A percentile compares a stretch with the other conserved stretches of the same genome.
Conservation (phyloP, 1,140 invertebrate genomes). For the Holotrichia oblita region DNA sequence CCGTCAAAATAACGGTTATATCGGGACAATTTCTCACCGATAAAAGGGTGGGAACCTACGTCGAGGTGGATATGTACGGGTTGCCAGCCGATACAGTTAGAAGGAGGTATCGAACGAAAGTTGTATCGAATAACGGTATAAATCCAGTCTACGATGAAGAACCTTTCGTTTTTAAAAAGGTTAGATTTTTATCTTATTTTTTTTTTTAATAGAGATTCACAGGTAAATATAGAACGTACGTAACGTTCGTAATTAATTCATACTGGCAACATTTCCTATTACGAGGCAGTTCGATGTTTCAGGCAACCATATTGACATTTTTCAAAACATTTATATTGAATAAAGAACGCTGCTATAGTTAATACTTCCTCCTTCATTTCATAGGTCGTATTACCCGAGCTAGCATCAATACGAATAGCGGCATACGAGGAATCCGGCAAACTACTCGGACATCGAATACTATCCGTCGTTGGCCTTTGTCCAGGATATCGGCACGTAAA, state of each 20-base stretch:
- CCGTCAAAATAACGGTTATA: slow-evolving; percentile 89
- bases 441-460: slow-evolving; percentile 93
- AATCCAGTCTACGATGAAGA: slow-evolving; percentile 97
- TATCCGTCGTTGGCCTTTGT: slow-evolving; percentile 95
- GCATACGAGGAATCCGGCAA: slow-evolving; percentile 97
- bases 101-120: slow-evolving; percentile 95
- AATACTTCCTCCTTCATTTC: slow-evolving; percentile 45
- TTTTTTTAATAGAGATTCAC: neutral
- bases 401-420: slow-evolving; percentile 94
- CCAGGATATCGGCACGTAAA: slow-evolving; percentile 92
- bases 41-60: slow-evolving; percentile 95
- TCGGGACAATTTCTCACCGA: slow-evolving; percentile 96
- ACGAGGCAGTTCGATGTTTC: no score
- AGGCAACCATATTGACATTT: no score
- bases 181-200: slow-evolving; percentile 57
- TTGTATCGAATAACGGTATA: slow-evolving; percentile 94
- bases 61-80: slow-evolving; percentile 99
- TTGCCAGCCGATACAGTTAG: slow-evolving; percentile 97
- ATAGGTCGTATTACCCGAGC: slow-evolving; percentile 94
- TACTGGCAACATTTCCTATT: no score
- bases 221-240: no score
- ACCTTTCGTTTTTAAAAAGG: slow-evolving; percentile 98
- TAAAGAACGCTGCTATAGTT: no score
- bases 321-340: neutral
- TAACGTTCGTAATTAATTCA: no score